A percentile compares a stretch with the other conserved stretches of the same genome.
phyloP scores from a whole-genome alignment of 2,113 vertebrate species.

The Podarcis cretensis region DNA sequence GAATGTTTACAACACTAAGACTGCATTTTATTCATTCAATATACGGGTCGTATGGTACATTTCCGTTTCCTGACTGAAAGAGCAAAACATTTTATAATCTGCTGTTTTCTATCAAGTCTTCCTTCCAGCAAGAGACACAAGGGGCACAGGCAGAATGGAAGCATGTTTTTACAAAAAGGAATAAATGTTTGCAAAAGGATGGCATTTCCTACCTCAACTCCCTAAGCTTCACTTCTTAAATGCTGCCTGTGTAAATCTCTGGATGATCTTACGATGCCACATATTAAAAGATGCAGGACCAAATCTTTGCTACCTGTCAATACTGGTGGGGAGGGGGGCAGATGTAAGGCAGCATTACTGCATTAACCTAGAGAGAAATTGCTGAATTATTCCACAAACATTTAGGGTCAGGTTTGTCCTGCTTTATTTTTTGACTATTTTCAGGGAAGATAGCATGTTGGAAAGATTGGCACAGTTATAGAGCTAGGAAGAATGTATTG shows the following conservation, averaged over 20 bases:
- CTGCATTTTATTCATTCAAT: background rate
- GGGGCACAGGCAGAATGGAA: background rate
- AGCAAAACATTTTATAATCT: background rate
- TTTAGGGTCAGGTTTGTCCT: background rate
- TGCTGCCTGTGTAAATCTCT: background rate
- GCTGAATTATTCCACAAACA: background rate
- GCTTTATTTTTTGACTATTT: background rate
- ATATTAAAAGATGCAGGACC: background rate
- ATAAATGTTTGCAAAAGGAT: background rate
- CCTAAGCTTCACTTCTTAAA: background rate
- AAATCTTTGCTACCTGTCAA: background rate
- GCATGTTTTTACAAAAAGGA: accelerated
- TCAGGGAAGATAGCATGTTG: background rate
- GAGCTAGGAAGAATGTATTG: background rate
- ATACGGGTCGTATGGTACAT: background rate
- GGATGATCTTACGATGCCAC: background rate
- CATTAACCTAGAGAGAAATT: background rate
- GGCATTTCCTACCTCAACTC: background rate
- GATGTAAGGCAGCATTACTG: background rate
- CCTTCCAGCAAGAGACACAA: background rate
- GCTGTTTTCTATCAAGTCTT: background rate
- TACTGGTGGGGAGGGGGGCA: background rate
- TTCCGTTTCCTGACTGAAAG: background rate
- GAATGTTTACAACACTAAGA: background rate
- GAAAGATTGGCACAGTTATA: background rate